These are phyloP conservation scores for Anoura caudifer DNA, from an alignment of 2,113 vertebrate genomes.

Conservation along the genomic window DNA sequence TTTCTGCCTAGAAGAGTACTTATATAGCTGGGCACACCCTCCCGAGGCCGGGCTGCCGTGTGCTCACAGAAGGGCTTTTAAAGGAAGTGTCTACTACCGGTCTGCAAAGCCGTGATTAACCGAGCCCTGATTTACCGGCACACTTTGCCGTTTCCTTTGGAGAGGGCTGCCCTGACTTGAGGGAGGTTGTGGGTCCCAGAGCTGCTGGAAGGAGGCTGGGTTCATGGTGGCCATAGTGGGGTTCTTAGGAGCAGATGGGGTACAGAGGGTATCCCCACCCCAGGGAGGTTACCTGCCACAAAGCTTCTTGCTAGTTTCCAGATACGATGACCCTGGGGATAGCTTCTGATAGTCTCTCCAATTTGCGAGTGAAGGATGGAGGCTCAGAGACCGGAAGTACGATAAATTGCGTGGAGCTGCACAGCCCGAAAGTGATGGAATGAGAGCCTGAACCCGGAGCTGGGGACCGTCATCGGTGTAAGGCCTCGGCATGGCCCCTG, in stretches of 20 bases:
- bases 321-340: not conserved
- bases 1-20: slow-evolving; percentile 17
- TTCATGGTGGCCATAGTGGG: accelerated
- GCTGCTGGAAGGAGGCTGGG: not conserved
- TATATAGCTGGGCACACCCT: slow-evolving; percentile 43
- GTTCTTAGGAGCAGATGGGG: not conserved
- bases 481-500: not conserved
- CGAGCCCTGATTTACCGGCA: slow-evolving; percentile 67
- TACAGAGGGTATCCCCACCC: not conserved
- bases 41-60: slow-evolving; percentile 63
- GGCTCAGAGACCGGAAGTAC: not conserved
- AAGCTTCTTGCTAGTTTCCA: not conserved
- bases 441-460: not conserved
- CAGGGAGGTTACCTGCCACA: not conserved
- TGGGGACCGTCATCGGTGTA: not conserved
- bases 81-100: slow-evolving; percentile 29
- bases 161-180: not conserved
- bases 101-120: slow-evolving; percentile 77
- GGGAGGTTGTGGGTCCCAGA: not conserved
- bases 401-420: not conserved
- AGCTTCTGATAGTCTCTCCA: not conserved
- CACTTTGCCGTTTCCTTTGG: slow-evolving; percentile 50
- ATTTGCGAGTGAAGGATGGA: not conserved
- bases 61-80: slow-evolving; percentile 65
- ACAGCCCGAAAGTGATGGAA: not conserved